phyloP scores from a whole-genome alignment of 2,888 invertebrate species.

The Lithophane ornitopus region DNA sequence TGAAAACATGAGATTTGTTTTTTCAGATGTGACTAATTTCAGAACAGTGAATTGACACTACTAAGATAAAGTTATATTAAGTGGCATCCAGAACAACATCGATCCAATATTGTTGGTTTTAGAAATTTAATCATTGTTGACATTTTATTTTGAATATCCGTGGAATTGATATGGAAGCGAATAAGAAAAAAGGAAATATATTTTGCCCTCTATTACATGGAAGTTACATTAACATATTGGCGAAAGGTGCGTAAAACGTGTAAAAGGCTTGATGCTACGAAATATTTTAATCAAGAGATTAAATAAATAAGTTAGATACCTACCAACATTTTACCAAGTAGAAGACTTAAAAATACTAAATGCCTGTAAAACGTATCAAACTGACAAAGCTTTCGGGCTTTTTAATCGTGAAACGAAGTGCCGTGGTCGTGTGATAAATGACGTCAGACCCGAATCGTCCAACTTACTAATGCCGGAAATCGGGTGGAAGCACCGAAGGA shows the following conservation, averaged over 20 bases:
- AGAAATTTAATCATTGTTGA: too few relatives aligned
- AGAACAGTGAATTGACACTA: not conserved
- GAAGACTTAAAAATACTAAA: conserved; percentile 15
- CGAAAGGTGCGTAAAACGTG: too few relatives aligned
- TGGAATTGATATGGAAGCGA: too few relatives aligned
- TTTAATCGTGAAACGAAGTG: conserved; percentile 59
- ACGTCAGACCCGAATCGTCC: conserved; percentile 47
- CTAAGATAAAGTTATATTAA: not conserved
- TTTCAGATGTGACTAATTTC: not conserved
- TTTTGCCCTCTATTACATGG: too few relatives aligned
- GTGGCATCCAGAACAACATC: not conserved
- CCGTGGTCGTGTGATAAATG: conserved; percentile 58
- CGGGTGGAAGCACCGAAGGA: conserved; percentile 59
- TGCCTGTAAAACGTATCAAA: conserved; percentile 11
- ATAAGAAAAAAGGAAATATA: too few relatives aligned
- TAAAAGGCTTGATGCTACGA: too few relatives aligned
- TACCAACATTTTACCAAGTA: not conserved
- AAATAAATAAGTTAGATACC: too few relatives aligned
- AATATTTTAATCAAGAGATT: too few relatives aligned
- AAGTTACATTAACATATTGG: too few relatives aligned
- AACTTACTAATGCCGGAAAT: conserved; percentile 63
- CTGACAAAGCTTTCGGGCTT: conserved; percentile 33
- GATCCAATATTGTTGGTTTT: not conserved
- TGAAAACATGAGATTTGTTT: not conserved
- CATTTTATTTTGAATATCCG: too few relatives aligned